Evolutionary conservation across 2,113 vertebrate genomes (phyloP).

Genomic region (Lepisosteus osseus): DNA sequence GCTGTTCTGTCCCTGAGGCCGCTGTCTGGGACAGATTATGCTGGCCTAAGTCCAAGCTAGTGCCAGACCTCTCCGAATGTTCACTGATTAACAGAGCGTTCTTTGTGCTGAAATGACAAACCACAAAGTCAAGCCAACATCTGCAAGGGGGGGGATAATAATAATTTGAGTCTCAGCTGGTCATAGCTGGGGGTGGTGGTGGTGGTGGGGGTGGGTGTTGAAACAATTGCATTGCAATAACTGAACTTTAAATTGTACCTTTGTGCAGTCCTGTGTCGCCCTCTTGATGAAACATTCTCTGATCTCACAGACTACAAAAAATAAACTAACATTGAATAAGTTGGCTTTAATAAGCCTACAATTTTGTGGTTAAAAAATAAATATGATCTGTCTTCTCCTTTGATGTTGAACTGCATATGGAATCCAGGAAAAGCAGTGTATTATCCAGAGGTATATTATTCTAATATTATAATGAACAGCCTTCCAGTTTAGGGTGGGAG

Average conservation of each 20-base stretch:
- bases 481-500: too few relatives aligned
- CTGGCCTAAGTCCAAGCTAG: conserved; percentile 47
- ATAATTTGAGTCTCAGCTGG: conserved; percentile 18
- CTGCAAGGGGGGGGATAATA: conserved; percentile 37
- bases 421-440: conserved; percentile 2
- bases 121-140: conserved; percentile 51
- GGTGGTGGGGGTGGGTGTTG: neutral
- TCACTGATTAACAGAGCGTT: conserved; percentile 47
- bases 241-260: conserved; percentile 11
- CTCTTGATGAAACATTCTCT: neutral
- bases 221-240: conserved; percentile 17
- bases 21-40: conserved; percentile 54
- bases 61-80: conserved; percentile 45
- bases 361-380: conserved; percentile 6
- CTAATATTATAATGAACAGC: too few relatives aligned
- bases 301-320: too few relatives aligned
- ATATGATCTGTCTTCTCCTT: neutral
- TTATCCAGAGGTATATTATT: neutral
- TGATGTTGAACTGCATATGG: neutral
- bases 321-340: too few relatives aligned
- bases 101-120: conserved; percentile 56
- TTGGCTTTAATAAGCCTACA: neutral
- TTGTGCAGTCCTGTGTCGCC: neutral
- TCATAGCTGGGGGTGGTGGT: conserved; percentile 2
- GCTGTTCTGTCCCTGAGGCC: conserved; percentile 12